Percentiles rank a stretch among this genome's conserved stretches.
phyloP scores from a whole-genome alignment of 1,140 invertebrate genomes.

The Achatina immaculata region DNA sequence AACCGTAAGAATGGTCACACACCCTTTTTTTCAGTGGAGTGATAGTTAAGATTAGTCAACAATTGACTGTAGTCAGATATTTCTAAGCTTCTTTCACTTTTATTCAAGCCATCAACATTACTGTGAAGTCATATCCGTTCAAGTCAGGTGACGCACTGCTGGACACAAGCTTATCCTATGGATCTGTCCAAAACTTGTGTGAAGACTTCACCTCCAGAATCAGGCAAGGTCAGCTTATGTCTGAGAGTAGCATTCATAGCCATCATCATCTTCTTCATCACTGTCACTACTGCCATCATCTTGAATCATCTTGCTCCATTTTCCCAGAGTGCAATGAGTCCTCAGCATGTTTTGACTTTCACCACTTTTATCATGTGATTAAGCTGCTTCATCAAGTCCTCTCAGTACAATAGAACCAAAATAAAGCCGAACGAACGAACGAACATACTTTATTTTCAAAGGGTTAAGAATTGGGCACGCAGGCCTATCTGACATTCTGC shows the following conservation, averaged over 20 bases:
- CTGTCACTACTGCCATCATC: not conserved
- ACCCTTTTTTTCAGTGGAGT: not conserved
- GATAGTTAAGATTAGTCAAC: not conserved
- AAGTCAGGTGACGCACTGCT: constrained; percentile 49
- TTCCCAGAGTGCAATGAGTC: too few species aligned
- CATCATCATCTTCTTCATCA: not conserved
- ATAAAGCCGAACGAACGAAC: too few species aligned
- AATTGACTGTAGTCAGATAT: not conserved
- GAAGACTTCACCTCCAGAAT: constrained; percentile 22
- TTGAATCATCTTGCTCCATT: not conserved
- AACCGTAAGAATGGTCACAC: not conserved
- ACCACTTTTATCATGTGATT: too few species aligned
- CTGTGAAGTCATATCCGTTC: constrained; percentile 46
- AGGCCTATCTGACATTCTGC: too few species aligned
- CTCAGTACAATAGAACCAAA: too few species aligned
- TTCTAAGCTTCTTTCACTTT: not conserved
- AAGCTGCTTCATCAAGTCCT: too few species aligned
- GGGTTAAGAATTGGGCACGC: too few species aligned
- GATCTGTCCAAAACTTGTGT: constrained; percentile 45
- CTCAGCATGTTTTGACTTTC: too few species aligned
- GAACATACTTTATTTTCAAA: too few species aligned
- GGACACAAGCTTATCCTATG: constrained; percentile 46
- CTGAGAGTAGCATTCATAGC: not conserved
- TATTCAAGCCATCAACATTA: constrained; percentile 48
- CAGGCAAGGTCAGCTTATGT: not conserved